Conservation (phyloP, 2,797 vertebrate genomes). For the Eurystomus glaucurus region DNA sequence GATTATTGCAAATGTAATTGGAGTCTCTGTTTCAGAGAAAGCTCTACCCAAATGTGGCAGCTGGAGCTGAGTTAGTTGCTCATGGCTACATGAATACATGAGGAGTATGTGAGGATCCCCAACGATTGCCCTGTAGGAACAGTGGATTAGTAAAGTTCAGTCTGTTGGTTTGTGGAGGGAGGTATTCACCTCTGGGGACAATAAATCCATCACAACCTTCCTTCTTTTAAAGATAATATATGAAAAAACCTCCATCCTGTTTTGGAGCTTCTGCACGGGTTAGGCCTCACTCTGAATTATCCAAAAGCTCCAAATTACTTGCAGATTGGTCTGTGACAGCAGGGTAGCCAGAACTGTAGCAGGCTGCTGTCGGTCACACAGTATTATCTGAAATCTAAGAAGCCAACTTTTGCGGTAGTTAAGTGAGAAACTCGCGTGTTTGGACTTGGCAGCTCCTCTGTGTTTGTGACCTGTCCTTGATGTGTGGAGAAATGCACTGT, state of each 20-base stretch:
- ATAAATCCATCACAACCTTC: neutral
- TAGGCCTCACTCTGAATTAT: neutral
- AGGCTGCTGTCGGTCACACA: neutral
- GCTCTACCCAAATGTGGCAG: slow-evolving; percentile 7
- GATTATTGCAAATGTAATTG: slow-evolving; percentile 68
- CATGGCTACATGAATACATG: neutral
- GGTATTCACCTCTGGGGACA: neutral
- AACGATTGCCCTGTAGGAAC: neutral
- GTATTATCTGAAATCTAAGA: neutral
- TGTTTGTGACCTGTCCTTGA: neutral
- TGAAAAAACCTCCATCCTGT: fast-evolving
- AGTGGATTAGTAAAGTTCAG: neutral
- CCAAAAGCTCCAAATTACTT: neutral
- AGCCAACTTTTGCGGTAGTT: neutral
- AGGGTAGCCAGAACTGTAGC: neutral
- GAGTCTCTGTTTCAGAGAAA: slow-evolving; percentile 46
- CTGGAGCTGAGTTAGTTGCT: slow-evolving; percentile 20
- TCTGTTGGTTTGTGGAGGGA: neutral
- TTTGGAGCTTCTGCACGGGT: neutral
- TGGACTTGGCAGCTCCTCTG: neutral
- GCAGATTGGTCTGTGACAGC: neutral
- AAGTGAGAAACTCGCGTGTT: neutral
- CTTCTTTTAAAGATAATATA: neutral
- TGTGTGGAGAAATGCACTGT: neutral
- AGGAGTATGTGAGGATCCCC: neutral